Conservation (phyloP, 1,140 invertebrate genomes). For the Lycorma delicatula region DNA sequence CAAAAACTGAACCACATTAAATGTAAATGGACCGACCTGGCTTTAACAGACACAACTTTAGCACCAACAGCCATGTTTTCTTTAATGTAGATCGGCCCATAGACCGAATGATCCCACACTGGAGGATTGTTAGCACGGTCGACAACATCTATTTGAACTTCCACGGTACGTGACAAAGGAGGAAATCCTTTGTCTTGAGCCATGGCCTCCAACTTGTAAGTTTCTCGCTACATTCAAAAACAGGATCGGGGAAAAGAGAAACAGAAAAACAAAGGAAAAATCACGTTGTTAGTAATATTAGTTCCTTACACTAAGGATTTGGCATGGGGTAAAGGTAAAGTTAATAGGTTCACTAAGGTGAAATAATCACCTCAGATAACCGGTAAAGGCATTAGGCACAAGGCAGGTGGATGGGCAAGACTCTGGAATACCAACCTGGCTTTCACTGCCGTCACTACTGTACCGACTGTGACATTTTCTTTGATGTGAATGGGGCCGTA, state of each 20-base stretch:
- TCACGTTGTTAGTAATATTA: conserved; percentile 47
- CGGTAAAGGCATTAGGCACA: neutral
- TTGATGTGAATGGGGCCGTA: conserved; percentile 93
- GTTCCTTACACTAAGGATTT: too few relatives aligned
- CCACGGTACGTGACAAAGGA: conserved; percentile 85
- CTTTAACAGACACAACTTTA: conserved; percentile 94
- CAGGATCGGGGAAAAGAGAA: conserved; percentile 32
- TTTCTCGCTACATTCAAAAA: conserved; percentile 68
- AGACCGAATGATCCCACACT: conserved; percentile 91
- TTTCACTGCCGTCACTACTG: conserved; percentile 91
- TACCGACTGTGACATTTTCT: conserved; percentile 97
- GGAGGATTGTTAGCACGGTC: conserved; percentile 95
- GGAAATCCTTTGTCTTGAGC: conserved; percentile 93
- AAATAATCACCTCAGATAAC: neutral
- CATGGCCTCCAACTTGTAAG: conserved; percentile 93
- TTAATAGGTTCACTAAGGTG: too few relatives aligned
- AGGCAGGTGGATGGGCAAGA: conserved; percentile 28
- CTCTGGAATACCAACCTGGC: conserved; percentile 82
- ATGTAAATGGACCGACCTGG: conserved; percentile 68
- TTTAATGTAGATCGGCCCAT: conserved; percentile 93
- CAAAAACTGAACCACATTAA: conserved; percentile 13
- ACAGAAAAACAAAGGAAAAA: conserved; percentile 46
- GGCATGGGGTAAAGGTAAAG: too few relatives aligned
- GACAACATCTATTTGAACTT: conserved; percentile 95
- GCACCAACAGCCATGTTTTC: conserved; percentile 93